Evolutionary conservation across 2,888 invertebrate genomes (phyloP), one percentile per base, ranked within the genome.

Genomic region (Drepana falcataria): DNA sequence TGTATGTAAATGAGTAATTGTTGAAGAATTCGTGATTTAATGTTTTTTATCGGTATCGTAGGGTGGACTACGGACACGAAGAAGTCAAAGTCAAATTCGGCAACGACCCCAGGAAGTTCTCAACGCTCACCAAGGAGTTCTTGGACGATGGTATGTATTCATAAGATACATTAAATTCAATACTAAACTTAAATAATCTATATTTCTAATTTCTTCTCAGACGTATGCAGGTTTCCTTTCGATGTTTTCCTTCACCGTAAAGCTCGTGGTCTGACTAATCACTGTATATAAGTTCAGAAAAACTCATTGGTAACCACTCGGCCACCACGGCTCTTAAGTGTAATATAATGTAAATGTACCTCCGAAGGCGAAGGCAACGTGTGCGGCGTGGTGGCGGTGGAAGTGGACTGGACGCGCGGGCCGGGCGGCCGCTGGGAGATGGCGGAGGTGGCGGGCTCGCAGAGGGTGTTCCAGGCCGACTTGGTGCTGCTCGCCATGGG

Each of bases 401-500:
- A 95, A 68, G 98, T 99, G 37, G 95, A 96, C 66, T 99, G 99
- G 99, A 94, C 93, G n/a, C 97, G 97, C 78, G 97, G 97, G 73
- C 94, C 96, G 35, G 94, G 93, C 53, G 99, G 99, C 0, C 93
- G 97, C 59, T 99, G 99, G 99, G 95, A 95, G 78, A 98, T 99
- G 97, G 92, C 93, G 58, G 97, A 99, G 91, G 85, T 96, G 49
- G 92, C 94, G 53, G 97, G 95, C 61, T 93, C 95, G 0, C 95
- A 96, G 78, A 94, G 94, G 79, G 91, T 95, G 37, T 97, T 94
- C 89, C 94, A 95, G 67, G 96, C 97, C 54, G 98, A 99, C 81
- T 92, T 99, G 61, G 97, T 99, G 55, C 92, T 99, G 60, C 92
- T 99, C 52, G 99, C 99, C 2, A 99, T 99, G 99, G 99, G 99